Base-by-base conservation (phyloP, 2,888 invertebrate species). In the Cheilosia variabilis region DNA sequence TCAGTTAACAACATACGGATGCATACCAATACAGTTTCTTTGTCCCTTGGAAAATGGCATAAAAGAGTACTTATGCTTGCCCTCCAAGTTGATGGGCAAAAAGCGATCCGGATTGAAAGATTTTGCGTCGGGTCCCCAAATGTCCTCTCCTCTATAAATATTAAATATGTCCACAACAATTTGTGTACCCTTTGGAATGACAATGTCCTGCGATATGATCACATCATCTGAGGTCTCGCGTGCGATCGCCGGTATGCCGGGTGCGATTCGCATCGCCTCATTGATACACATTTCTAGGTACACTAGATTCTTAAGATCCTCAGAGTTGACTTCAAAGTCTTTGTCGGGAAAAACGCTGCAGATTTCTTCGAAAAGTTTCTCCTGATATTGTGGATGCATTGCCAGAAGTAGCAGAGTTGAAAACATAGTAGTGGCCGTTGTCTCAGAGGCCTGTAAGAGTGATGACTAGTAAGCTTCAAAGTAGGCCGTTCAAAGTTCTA, bases 111-210 rank as follows among this genome's bases (percentile, higher is more conserved):
- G 89, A 76, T 89, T 66, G 27, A 89, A 89, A 24, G 80, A 73
- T 22, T 76, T 37, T 9, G 89, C 88, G 83, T 89, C 79, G 4
- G 88, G 87, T 17, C 89, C 89, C 89, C 89, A 89, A 9, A 89
- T 76, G 15, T 89, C 87, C n/a, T 81, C 83, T 0, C 84, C 62
- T 2, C 89, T 77, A 57, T 89, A 89, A 24, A 89, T 52, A 68
- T 90, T 89, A 62, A 90, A 91, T 15, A 91, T 90, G 55, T 90
- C 88, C 1, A 91, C 88, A 1, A 81, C 0, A 0, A 89, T 19
- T 45, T 88, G 68, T 1, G 88, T 27, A 19, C 72, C 87, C 24
- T 87, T 86, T 10, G 89, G 89, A 7, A 89, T 37, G 0, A 79
- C 45, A 0, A 88, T 5, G 4, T 86, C 87, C 1, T 88, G 73